Evolutionary conservation across 1,140 invertebrate species (phyloP).

Genomic region (Drosophila sturtevanti): DNA sequence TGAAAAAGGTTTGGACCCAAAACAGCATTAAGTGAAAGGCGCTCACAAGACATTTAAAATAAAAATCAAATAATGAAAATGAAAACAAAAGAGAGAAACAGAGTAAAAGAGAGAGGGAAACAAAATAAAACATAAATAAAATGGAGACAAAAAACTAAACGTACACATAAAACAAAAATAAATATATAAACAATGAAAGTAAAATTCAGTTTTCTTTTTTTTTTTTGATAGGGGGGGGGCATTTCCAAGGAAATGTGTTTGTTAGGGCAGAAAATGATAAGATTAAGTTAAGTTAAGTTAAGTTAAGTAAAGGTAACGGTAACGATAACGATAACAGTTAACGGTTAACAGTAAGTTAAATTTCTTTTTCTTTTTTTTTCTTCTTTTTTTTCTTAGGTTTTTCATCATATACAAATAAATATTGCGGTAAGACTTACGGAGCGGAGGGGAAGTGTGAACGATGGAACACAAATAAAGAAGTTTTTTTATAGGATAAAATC

Average conservation of each 20-base stretch:
- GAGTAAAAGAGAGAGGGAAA: background rate
- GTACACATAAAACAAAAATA: conserved; percentile 58
- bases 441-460: conserved; percentile 73
- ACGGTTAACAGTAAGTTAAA: conserved; percentile 58
- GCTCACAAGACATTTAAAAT: conserved; percentile 69
- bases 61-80: conserved; percentile 37
- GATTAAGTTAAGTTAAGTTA: conserved; percentile 48
- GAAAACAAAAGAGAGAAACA: conserved; percentile 8
- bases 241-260: conserved; percentile 24
- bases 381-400: conserved; percentile 22
- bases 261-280: conserved; percentile 38
- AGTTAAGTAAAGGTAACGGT: conserved; percentile 50
- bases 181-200: conserved; percentile 26
- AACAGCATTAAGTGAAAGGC: conserved; percentile 72
- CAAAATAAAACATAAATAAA: conserved; percentile 24
- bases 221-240: background rate
- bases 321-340: conserved; percentile 52
- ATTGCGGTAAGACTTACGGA: conserved; percentile 64
- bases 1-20: conserved; percentile 64
- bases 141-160: conserved; percentile 45
- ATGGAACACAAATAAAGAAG: conserved; percentile 78
- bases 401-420: conserved; percentile 23
- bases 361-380: conserved; percentile 24
- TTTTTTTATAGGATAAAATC: conserved; percentile 43
- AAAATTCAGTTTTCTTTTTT: conserved; percentile 3